Conservation (phyloP, 2,888 invertebrate genomes). For the Sarcophaga rosellei region DNA sequence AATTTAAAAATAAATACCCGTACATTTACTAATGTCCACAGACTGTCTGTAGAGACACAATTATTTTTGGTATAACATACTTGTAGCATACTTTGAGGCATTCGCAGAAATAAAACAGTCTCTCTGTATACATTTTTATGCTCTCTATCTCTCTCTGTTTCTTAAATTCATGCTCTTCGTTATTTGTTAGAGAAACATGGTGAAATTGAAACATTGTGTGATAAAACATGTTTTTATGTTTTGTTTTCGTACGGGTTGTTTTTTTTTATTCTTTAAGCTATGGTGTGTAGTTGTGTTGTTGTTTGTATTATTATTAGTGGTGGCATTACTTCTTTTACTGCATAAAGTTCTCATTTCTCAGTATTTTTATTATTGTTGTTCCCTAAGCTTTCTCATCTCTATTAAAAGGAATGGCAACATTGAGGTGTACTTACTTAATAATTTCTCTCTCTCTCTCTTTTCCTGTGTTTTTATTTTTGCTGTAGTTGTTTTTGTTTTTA, state of each 20-base stretch:
- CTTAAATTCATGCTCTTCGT: background rate
- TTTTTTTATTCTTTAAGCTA: background rate
- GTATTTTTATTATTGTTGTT: slow-evolving; percentile 22
- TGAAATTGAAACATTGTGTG: slow-evolving; percentile 45
- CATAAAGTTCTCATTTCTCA: slow-evolving; percentile 20
- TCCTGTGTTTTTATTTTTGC: too few species aligned
- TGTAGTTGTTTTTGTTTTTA: too few species aligned
- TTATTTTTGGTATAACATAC: slow-evolving; percentile 31
- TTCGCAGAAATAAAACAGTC: background rate
- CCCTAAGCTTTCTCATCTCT: slow-evolving; percentile 49
- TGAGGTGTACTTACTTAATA: background rate
- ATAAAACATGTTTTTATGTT: background rate
- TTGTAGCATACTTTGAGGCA: slow-evolving; percentile 65
- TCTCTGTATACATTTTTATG: background rate
- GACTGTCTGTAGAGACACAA: background rate
- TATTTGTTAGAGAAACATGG: slow-evolving; percentile 4
- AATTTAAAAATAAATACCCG: too few species aligned
- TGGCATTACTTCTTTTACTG: background rate
- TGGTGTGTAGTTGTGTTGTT: background rate
- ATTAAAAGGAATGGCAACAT: slow-evolving; percentile 37
- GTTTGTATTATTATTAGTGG: background rate
- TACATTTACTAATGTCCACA: too few species aligned
- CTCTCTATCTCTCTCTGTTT: background rate
- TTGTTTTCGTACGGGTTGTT: slow-evolving; percentile 18
- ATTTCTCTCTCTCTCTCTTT: too few species aligned